Percentiles rank a stretch among this genome's conserved stretches.
Conservation (phyloP, 1,140 invertebrate species). For the Meteorus sp. region DNA sequence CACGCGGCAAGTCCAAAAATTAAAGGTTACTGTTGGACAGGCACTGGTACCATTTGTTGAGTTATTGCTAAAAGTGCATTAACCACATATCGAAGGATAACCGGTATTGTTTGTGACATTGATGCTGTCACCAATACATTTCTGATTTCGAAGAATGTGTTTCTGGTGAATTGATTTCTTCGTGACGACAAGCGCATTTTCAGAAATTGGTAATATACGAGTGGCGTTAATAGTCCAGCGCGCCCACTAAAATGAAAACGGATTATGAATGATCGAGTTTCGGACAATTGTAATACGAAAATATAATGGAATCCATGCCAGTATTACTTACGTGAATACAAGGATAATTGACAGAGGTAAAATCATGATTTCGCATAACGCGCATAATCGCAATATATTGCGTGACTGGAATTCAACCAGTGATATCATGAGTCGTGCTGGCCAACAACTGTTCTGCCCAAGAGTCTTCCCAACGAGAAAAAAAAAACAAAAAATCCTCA, state of each 20-base stretch:
- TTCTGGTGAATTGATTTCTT: conserved; percentile 92
- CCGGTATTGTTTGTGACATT: conserved; percentile 42
- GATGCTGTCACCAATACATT: conserved; percentile 38
- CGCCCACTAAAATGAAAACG: conserved; percentile 71
- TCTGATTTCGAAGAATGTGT: conserved; percentile 76
- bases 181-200: conserved; percentile 85
- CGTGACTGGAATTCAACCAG: conserved; percentile 84
- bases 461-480: conserved; percentile 68
- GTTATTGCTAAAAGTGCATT: conserved; percentile 43
- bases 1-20: not conserved
- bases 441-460: conserved; percentile 86
- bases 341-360: conserved; percentile 85
- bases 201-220: conserved; percentile 95
- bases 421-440: conserved; percentile 80
- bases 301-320: not conserved
- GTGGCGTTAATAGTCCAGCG: conserved; percentile 82
- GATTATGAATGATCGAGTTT: conserved; percentile 4
- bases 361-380: conserved; percentile 88
- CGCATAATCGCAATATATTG: conserved; percentile 84
- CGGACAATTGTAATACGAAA: not conserved
- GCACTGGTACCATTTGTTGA: conserved; percentile 43
- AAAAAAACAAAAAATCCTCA: no score
- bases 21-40: conserved; percentile 42
- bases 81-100: conserved; percentile 44
- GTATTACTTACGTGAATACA: conserved; percentile 78